These are phyloP conservation scores for Chaetoderma sp. DNA, from an alignment of 2,888 invertebrate genomes.

Conservation along the genomic window DNA sequence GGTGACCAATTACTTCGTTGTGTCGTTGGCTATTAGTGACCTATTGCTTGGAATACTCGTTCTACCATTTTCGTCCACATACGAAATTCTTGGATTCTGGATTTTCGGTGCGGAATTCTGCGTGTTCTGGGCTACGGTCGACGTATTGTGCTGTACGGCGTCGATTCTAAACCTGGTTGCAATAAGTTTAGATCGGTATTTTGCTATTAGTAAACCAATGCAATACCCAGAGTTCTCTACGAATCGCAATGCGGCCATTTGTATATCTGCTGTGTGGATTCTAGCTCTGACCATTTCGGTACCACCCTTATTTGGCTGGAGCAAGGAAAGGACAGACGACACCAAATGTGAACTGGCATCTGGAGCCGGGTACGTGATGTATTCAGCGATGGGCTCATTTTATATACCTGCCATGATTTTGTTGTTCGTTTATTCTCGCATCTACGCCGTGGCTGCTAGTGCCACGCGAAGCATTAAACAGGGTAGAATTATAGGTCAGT, in stretches of 20 bases:
- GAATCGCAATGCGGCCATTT: constrained; percentile 6
- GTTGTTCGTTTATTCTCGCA: constrained; percentile 49
- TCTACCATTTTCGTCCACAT: constrained; percentile 24
- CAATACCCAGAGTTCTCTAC: constrained; percentile 28
- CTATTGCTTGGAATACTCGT: constrained; percentile 23
- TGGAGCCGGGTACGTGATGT: constrained; percentile 45
- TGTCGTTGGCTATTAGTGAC: constrained; percentile 23
- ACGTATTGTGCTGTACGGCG: constrained; percentile 30
- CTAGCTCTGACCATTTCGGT: constrained; percentile 20
- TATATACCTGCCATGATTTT: constrained; percentile 46
- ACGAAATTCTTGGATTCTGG: constrained; percentile 23
- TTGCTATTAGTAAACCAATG: constrained; percentile 29
- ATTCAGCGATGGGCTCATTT: constrained; percentile 48
- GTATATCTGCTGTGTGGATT: constrained; percentile 20
- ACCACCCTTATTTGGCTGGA: constrained; percentile 41
- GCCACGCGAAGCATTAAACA: constrained; percentile 21
- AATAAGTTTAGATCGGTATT: constrained; percentile 28
- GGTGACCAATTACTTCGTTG: constrained; percentile 25
- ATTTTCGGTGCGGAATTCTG: constrained; percentile 20
- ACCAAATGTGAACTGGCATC: constrained; percentile 38
- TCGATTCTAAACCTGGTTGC: constrained; percentile 30
- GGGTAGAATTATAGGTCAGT: background rate
- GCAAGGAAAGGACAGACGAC: constrained; percentile 27
- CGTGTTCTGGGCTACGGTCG: constrained; percentile 21
- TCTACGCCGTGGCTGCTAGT: constrained; percentile 38